A percentile compares a stretch with the other conserved stretches of the same genome.
These are phyloP conservation scores for Agrochola lota DNA, from an alignment of 2,888 invertebrate species.

Conservation along the genomic window DNA sequence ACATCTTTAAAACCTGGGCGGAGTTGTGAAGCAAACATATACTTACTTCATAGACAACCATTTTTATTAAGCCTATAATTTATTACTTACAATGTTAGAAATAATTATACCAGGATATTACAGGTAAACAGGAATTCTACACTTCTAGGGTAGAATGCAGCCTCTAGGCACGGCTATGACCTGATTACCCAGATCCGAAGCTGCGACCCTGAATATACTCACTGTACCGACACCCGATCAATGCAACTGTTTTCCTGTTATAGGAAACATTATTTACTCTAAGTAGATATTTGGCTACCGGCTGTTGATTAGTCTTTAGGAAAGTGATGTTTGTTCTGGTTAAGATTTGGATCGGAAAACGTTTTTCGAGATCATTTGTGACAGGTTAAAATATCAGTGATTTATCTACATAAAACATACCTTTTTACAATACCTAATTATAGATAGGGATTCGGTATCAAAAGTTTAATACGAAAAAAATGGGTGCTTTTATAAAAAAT, in stretches of 20 bases:
- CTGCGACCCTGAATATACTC: slow-evolving; percentile 63
- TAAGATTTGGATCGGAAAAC: background rate
- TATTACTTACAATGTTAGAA: background rate
- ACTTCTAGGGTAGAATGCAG: slow-evolving; percentile 20
- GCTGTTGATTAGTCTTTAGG: background rate
- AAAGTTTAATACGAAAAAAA: background rate
- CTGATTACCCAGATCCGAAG: slow-evolving; percentile 71
- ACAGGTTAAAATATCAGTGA: background rate
- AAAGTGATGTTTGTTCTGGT: background rate
- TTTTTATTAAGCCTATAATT: background rate
- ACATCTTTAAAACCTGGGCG: background rate
- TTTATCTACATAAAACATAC: background rate
- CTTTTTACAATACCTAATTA: background rate
- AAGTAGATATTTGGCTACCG: background rate
- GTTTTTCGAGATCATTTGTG: background rate
- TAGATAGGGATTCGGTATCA: background rate
- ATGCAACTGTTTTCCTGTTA: slow-evolving; percentile 16
- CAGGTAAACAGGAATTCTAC: slow-evolving; percentile 21
- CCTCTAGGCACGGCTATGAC: slow-evolving; percentile 65
- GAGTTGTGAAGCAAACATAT: background rate
- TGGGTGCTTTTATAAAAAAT: background rate
- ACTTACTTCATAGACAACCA: background rate
- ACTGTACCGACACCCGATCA: slow-evolving; percentile 11
- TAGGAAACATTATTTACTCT: background rate
- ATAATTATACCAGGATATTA: background rate